Conservation (phyloP, 2,113 vertebrate genomes). For the Zosterops borbonicus region DNA sequence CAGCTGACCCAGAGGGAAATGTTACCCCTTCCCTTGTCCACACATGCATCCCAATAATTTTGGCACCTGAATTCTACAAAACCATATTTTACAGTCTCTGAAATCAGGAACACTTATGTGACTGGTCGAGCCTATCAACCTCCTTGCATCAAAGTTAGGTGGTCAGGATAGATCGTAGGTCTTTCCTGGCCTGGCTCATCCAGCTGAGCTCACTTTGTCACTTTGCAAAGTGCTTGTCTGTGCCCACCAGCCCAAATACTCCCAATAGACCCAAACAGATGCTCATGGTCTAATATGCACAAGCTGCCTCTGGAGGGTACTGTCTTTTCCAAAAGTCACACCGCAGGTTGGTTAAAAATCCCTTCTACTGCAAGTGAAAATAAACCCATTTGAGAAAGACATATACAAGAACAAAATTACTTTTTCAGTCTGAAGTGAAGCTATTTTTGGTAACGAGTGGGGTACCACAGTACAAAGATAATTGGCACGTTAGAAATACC, state of each 20-base stretch:
- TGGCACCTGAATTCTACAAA: not conserved
- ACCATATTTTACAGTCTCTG: not conserved
- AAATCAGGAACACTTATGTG: rapidly evolving
- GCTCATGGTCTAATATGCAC: not conserved
- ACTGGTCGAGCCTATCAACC: not conserved
- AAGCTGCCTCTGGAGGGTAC: rapidly evolving
- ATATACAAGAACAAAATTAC: not conserved
- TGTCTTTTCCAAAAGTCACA: not conserved
- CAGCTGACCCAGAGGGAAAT: not conserved
- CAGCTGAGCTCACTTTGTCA: not conserved
- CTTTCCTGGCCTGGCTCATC: not conserved
- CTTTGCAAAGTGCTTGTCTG: not conserved
- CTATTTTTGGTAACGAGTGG: not conserved
- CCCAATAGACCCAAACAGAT: not conserved
- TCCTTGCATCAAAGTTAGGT: not conserved
- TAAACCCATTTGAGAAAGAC: not conserved
- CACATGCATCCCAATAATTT: not conserved
- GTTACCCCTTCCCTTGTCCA: not conserved
- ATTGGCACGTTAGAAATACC: not conserved
- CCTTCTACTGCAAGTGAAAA: not conserved
- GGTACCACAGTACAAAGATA: not conserved
- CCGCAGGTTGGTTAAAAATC: not conserved
- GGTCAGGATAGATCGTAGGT: not conserved
- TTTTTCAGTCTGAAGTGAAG: not conserved
- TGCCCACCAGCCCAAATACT: not conserved